These are phyloP conservation scores for Bradypus variegatus DNA, from an alignment of 2,797 vertebrate genomes.

Conservation along the genomic window DNA sequence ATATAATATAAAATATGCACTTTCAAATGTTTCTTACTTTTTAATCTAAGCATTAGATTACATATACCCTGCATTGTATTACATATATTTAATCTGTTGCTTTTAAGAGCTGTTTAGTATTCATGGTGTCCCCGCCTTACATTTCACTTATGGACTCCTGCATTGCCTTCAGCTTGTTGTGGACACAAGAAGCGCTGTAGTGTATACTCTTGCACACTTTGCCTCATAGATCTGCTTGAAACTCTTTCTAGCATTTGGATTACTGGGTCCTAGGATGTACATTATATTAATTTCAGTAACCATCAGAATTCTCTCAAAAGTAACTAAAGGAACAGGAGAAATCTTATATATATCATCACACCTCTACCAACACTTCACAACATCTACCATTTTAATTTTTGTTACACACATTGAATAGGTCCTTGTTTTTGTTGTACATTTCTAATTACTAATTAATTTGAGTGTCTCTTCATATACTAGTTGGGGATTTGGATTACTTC, in stretches of 20 bases:
- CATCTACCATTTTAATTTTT: too few species aligned
- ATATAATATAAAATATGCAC: background rate
- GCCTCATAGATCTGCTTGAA: background rate
- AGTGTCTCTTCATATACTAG: too few species aligned
- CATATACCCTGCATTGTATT: background rate
- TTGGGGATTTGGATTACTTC: too few species aligned
- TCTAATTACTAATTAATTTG: too few species aligned
- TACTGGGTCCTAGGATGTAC: background rate
- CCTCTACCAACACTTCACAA: too few species aligned
- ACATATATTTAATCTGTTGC: background rate
- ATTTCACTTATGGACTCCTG: background rate
- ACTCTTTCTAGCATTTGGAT: background rate
- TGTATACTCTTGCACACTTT: background rate
- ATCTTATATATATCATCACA: background rate
- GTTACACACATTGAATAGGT: too few species aligned
- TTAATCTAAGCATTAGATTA: background rate
- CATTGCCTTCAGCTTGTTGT: background rate
- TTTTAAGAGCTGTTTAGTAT: background rate
- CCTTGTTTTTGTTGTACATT: too few species aligned
- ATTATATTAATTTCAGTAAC: background rate
- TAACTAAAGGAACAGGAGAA: background rate
- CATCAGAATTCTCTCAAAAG: background rate
- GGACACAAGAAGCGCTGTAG: background rate
- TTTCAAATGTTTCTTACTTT: background rate
- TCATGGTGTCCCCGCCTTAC: background rate